Base-by-base conservation (phyloP, 2,797 vertebrate species). In the Protosalanx chinensis region DNA sequence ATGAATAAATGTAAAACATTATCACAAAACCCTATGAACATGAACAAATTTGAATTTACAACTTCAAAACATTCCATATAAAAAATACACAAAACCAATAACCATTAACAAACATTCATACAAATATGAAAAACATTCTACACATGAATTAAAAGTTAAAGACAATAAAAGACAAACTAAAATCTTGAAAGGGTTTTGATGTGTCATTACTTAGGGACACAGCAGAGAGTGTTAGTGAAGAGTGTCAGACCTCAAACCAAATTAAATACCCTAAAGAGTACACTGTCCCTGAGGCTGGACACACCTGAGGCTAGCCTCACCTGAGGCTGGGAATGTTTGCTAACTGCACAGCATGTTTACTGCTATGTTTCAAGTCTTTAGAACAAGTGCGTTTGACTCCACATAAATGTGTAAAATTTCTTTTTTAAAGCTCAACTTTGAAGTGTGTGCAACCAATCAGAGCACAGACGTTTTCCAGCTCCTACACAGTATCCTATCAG, bases 201-300 rank as follows among this genome's bases (percentile, higher is more conserved):
- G 59, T 46, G 35, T 64, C 41, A 20, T 23, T 12, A 37, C 66
- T 58, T 0, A 57, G 37, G 6, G 73, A 46, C 76, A 79, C 76
- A 79, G 71, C 71, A 86, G 76, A 65, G 18, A 27, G 75, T 72
- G 8, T n/a, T 18, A 56, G 56, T 18, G 56, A 8, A 57, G 56
- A 41, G 56, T 57, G 56, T 27, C 23, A 27, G 23, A 27, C 23
- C 23, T 27, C 23, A 27, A 27, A 27, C 23, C 23, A 27, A 27
- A 27, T 27, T 27, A 27, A 27, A 27, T 27, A 27, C 23, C 23
- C 23, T 27, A 27, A 27, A 27, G 1, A 27, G 23, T 27, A 27
- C 23, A 27, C 1, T 27, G 23, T 27, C 23, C 23, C 23, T 27
- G 33, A 35, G 33, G 33, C 33, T 35, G 6, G 33, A 35, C 33